Percentiles rank a stretch among this genome's conserved stretches.
Conservation (phyloP, 2,113 vertebrate genomes). For the Merops nubicus region DNA sequence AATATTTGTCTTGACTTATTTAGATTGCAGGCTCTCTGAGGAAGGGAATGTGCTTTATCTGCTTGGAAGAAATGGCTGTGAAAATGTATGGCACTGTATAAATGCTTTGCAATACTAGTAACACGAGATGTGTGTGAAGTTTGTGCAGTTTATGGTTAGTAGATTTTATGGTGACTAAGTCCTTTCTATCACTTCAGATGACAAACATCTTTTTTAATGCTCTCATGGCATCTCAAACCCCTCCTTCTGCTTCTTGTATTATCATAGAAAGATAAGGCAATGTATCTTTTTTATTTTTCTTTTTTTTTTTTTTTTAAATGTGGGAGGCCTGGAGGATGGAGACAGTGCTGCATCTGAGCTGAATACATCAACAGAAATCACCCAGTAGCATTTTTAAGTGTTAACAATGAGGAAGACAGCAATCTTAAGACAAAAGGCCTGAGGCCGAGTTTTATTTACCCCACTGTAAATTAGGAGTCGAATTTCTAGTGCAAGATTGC, state of each 20-base stretch:
- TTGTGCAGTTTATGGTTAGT: background rate
- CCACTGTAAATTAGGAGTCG: background rate
- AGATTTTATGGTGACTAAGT: conserved; percentile 8
- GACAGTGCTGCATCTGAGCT: background rate
- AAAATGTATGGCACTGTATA: conserved; percentile 23
- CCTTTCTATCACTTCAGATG: background rate
- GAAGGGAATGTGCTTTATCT: conserved; percentile 42
- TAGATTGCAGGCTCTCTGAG: conserved; percentile 17
- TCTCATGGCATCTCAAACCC: background rate
- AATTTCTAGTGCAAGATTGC: background rate
- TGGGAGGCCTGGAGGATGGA: background rate
- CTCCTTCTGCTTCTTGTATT: background rate
- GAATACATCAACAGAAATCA: background rate
- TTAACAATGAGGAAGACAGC: background rate
- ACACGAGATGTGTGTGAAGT: conserved; percentile 13
- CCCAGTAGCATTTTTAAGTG: background rate
- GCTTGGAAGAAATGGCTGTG: background rate
- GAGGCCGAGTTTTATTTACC: background rate
- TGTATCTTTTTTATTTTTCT: background rate
- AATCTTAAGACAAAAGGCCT: background rate
- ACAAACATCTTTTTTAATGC: background rate
- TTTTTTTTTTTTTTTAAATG: background rate
- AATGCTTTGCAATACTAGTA: conserved; percentile 47
- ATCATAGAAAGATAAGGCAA: background rate
- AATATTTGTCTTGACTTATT: conserved; percentile 52